Evolutionary conservation across 2,888 invertebrate genomes (phyloP), one percentile per base, ranked within the genome.

Genomic region (Lithophane socia): DNA sequence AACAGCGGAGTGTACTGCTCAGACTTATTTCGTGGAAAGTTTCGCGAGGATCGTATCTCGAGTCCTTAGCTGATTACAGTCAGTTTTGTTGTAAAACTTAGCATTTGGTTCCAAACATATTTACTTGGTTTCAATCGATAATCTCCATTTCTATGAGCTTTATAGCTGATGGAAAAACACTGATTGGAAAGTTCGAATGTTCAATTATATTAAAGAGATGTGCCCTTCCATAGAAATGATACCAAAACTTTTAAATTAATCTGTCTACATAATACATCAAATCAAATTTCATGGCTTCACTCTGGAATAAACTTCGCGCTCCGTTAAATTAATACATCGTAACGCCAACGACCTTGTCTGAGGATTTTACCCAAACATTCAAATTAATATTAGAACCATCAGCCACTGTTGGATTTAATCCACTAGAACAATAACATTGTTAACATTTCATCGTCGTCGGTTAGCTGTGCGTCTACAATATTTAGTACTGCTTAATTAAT

Each of bases 381-480:
- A 93, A 94, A 95, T 95, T 93, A 95, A 94, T 94, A 94, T 94
- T 90, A 92, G 91, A 92, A 90, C 91, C 91, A 93, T 92, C 90
- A 91, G 89, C 91, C 73, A 90, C 88, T 92, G 91, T 91, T 90
- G 92, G 93, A 94, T 95, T 94, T 92, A 95, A 95, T 95, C 94
- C 93, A 92, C 92, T 92, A 93, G 91, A 94, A 95, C 94, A 95
- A 94, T 95, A 95, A 94, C 94, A 94, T 93, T 94, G 94, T 95
- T 95, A 95, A 93, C 94, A 94, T 94, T 95, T 94, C 95, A 95
- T 93, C 93, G 92, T 93, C 91, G 90, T 91, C 91, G 91, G 94
- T 94, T 94, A 93, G 91, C 89, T 90, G 91, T 90, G 89, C 88
- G 92, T 92, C 92, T 94, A 90, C 92, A 92, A 93, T 94, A 94